Conservation (phyloP, 2,888 invertebrate species). For the Pseudococcus jackbeardsleyi region DNA sequence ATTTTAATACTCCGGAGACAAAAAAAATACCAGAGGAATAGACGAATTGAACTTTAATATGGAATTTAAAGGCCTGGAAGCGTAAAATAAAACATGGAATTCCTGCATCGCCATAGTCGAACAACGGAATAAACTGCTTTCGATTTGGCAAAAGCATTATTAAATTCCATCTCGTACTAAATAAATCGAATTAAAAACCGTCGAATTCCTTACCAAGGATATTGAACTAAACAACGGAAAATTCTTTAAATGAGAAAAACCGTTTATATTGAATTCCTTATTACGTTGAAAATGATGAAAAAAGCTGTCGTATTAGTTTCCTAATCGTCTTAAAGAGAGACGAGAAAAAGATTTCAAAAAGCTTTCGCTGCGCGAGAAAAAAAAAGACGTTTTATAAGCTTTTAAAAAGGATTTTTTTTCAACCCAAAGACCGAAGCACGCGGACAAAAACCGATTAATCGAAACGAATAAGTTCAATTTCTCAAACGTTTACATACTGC, state of each 20-base stretch:
- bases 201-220: constrained; percentile 52
- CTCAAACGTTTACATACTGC: constrained; percentile 35
- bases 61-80: constrained; percentile 53
- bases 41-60: constrained; percentile 3
- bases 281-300: constrained; percentile 50
- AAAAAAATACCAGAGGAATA: background rate
- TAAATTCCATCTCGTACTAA: constrained; percentile 62
- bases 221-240: constrained; percentile 54
- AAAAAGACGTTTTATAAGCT: constrained; percentile 47
- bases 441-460: constrained; percentile 41
- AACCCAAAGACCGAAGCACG: background rate
- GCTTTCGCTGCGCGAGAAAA: background rate
- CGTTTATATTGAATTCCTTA: constrained; percentile 55
- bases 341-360: constrained; percentile 48
- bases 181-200: constrained; percentile 62
- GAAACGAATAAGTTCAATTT: constrained; percentile 20
- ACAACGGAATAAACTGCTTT: constrained; percentile 58
- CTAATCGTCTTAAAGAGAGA: constrained; percentile 47
- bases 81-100: constrained; percentile 55
- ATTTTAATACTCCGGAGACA: background rate
- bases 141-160: constrained; percentile 60
- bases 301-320: constrained; percentile 55
- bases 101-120: background rate
- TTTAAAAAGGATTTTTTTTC: constrained; percentile 44
- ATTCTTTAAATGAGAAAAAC: constrained; percentile 52